Conservation (phyloP, 2,797 vertebrate species). For the Microcaecilia unicolor region DNA sequence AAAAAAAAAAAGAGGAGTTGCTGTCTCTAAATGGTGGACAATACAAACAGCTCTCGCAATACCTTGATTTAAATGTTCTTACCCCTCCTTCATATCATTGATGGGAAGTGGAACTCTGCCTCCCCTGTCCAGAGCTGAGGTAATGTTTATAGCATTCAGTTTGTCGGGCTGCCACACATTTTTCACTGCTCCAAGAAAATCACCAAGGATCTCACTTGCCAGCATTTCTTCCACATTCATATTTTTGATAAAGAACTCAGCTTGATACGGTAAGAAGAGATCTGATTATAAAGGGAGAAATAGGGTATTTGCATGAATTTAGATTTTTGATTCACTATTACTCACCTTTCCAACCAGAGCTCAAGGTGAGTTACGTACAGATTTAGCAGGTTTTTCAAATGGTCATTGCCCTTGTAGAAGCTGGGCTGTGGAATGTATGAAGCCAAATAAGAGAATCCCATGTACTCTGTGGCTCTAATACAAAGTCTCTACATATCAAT, state of each 20-base stretch:
- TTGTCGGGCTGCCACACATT: conserved; percentile 95
- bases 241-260: conserved; percentile 94
- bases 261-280: conserved; percentile 87
- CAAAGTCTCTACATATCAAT: too few relatives aligned
- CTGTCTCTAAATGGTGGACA: too few relatives aligned
- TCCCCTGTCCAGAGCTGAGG: conserved; percentile 88
- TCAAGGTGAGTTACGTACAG: too few relatives aligned
- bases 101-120: conserved; percentile 92
- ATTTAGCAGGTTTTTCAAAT: too few relatives aligned
- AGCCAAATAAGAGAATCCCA: too few relatives aligned
- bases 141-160: conserved; percentile 95
- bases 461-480: too few relatives aligned
- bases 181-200: conserved; percentile 95
- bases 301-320: conserved; percentile 11
- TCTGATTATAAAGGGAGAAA: conserved; percentile 52
- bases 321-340: not conserved
- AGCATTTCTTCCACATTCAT: conserved; percentile 99
- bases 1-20: too few relatives aligned
- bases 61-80: conserved; percentile 46
- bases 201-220: conserved; percentile 92
- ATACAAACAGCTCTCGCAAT: too few relatives aligned
- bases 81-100: conserved; percentile 97
- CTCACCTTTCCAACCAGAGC: too few relatives aligned
- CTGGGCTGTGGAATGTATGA: too few relatives aligned
- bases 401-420: too few relatives aligned